Conservation (phyloP, 2,888 invertebrate species). For the Geophilus truncorum region DNA sequence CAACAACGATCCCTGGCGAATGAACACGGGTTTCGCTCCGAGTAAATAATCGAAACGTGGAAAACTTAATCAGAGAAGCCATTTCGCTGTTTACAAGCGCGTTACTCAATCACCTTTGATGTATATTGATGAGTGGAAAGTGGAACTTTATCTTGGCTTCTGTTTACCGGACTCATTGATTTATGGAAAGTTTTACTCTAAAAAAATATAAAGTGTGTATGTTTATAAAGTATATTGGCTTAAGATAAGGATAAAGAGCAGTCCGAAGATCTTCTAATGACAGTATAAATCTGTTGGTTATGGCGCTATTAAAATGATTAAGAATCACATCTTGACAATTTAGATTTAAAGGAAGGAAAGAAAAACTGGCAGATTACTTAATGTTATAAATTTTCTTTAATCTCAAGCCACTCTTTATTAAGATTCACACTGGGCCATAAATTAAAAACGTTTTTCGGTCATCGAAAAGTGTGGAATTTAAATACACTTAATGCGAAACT, state of each 20-base stretch:
- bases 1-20: neutral
- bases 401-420: neutral
- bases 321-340: neutral
- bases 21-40: neutral
- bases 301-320: slow-evolving; percentile 8
- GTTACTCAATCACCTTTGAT: neutral
- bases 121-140: neutral
- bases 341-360: neutral
- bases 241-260: neutral
- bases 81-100: neutral
- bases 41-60: neutral
- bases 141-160: neutral
- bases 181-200: neutral
- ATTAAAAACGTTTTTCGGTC: no score
- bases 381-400: neutral
- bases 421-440: neutral
- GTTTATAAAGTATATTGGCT: neutral
- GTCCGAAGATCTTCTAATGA: neutral
- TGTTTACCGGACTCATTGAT: neutral
- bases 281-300: neutral
- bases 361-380: neutral
- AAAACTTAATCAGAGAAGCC: neutral
- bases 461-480: no score
- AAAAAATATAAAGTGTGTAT: neutral
- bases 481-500: no score